Evolutionary conservation across 2,888 invertebrate species (phyloP), one percentile per base, ranked within the genome.

Genomic region (Drosophila algonquin): DNA sequence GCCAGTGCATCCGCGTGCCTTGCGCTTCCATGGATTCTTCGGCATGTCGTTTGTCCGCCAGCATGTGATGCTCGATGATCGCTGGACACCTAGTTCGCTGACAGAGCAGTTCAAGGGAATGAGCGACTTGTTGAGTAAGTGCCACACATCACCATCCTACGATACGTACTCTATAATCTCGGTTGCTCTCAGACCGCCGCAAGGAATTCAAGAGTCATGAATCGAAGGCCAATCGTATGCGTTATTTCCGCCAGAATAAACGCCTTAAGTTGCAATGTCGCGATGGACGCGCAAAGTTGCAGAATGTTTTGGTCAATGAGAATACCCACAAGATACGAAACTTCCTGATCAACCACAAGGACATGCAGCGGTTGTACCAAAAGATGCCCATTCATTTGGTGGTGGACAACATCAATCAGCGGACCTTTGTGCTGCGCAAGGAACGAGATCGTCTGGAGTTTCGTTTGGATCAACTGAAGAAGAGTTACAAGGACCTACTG

Each of bases 351-450:
- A 90, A 91, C 55, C 90, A 91, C 69, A 90, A 87, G 68, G 91
- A 90, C 32, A 87, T 92, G 88, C 90, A 91, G 69, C 81, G 91
- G 3, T 63, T 92, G 0, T 92, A 91, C 59, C 87, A 91, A 53
- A 82, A 85, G 21, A 91, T 92, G 91, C 91, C 92, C 35, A 81
- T 90, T 18, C 79, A 91, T 44, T 40, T 89, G 67, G 90, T 92
- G 10, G 86, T 87, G 18, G 92, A 92, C 30, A 91, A 91, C 45
- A 91, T 92, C 8, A 90, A 91, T 79, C 91, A 92, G 64, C 87
- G 90, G 2, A 91, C 92, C 6, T 92, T 92, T 86, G 84, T 90
- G 1, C 74, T 91, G 78, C 88, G 92, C 9, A 92, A 92, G 67
- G 92, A 92, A 62, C 81, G 87, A 1, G 92, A 92, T 88, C 91